A percentile compares a stretch with the other conserved stretches of the same genome.
Evolutionary conservation across 2,888 invertebrate genomes (phyloP).

Genomic region (Archips xylosteana): DNA sequence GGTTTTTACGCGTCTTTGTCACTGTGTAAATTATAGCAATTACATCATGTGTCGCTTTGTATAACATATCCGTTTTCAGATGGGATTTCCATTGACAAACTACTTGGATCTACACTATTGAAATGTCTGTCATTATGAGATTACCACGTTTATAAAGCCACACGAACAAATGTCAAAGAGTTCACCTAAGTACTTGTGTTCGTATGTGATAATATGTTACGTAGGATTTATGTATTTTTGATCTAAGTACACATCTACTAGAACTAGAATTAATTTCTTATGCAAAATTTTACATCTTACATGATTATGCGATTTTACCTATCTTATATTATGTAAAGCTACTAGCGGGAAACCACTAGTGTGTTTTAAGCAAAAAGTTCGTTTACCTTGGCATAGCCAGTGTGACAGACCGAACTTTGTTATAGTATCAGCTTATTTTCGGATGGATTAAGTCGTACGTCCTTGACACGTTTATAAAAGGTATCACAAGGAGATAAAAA

Average conservation of each 20-base stretch:
- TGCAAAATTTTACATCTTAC: conserved; percentile 2
- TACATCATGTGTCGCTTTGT: conserved; percentile 61
- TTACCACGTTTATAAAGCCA: background rate
- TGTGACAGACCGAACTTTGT: conserved; percentile 21
- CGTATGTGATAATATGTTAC: background rate
- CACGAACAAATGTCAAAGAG: background rate
- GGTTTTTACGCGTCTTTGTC: conserved; percentile 42
- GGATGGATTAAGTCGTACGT: conserved; percentile 33
- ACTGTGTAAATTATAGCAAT: conserved; percentile 43
- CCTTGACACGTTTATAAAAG: conserved; percentile 41
- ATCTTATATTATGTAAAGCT: conserved; percentile 18
- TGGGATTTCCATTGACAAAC: conserved; percentile 62
- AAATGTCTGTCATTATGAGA: background rate
- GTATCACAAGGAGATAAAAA: conserved; percentile 33
- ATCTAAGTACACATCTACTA: background rate
- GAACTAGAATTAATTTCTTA: background rate
- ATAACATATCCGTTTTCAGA: conserved; percentile 62
- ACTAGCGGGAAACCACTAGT: conserved; percentile 10
- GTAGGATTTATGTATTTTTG: conserved; percentile 1
- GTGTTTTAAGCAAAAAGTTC: conserved; percentile 38
- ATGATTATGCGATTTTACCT: background rate
- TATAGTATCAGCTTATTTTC: conserved; percentile 31
- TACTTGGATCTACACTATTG: conserved; percentile 45
- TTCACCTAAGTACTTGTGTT: background rate
- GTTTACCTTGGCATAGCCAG: conserved; percentile 38